phyloP scores from a whole-genome alignment of 92 coral and sea anemone genomes.

The Epizoanthus stellaris region DNA sequence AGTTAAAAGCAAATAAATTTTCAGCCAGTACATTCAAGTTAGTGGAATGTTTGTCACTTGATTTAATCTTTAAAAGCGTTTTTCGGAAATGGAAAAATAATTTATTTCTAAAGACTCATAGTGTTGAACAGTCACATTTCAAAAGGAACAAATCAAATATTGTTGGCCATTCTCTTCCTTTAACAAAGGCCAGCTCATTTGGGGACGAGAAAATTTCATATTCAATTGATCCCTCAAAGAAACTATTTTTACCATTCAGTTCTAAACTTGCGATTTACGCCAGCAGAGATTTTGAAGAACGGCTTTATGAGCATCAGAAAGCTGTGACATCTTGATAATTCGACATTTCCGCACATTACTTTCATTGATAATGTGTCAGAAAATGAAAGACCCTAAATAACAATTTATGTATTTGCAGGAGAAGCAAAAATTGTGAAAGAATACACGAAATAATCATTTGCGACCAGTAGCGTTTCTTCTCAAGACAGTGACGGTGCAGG shows the following conservation, averaged over 20 bases:
- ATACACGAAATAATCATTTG: not conserved
- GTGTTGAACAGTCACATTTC: not conserved
- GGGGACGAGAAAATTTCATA: not conserved
- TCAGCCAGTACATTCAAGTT: not conserved
- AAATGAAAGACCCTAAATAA: not conserved
- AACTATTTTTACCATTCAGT: not conserved
- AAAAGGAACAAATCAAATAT: not conserved
- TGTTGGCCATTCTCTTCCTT: not conserved
- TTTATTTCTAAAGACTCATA: not conserved
- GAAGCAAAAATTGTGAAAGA: not conserved
- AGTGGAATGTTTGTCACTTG: no score
- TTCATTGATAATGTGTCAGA: not conserved
- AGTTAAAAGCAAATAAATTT: not conserved
- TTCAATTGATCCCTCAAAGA: not conserved
- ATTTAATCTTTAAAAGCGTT: not conserved
- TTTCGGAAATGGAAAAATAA: not conserved
- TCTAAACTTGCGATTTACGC: not conserved
- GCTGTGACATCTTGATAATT: not conserved
- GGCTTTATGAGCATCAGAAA: not conserved
- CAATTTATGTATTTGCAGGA: not conserved
- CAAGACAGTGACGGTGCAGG: not conserved
- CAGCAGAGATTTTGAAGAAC: not conserved
- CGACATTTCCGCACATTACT: not conserved
- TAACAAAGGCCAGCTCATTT: not conserved
- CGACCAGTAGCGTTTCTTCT: not conserved